Evolutionary conservation across 2,888 invertebrate species (phyloP).

Genomic region (Dryobota labecula): DNA sequence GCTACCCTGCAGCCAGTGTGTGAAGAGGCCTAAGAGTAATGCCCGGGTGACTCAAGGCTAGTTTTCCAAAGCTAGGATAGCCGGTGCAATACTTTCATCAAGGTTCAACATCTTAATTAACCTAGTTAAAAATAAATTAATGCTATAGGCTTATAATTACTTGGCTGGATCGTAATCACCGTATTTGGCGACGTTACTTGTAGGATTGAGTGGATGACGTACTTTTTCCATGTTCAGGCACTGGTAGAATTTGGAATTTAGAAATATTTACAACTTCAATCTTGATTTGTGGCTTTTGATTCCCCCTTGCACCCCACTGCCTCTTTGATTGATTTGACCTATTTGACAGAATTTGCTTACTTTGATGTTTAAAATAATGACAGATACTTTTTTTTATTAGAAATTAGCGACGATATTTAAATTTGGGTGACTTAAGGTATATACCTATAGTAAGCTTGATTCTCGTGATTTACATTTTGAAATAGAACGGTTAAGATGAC

Average conservation of each 20-base stretch:
- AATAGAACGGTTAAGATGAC: background rate
- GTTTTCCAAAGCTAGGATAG: background rate
- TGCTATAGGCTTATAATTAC: constrained; percentile 65
- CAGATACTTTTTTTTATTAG: background rate
- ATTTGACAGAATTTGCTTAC: background rate
- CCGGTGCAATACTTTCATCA: background rate
- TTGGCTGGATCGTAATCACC: constrained; percentile 80
- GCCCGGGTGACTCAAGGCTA: background rate
- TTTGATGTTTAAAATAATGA: constrained; percentile 12
- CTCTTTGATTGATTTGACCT: background rate
- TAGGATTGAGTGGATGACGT: constrained; percentile 74
- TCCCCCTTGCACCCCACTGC: background rate
- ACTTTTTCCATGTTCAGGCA: constrained; percentile 62
- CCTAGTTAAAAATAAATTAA: background rate
- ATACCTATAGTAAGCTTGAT: background rate
- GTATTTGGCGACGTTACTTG: constrained; percentile 83
- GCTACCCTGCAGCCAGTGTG: background rate
- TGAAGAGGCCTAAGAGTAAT: background rate
- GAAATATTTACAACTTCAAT: background rate
- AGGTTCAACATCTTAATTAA: background rate
- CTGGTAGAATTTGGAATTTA: constrained; percentile 15
- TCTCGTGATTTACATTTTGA: background rate
- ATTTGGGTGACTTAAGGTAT: background rate
- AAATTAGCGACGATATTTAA: background rate
- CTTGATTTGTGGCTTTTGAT: background rate